These are phyloP conservation scores for Drosophila jambulina DNA, from an alignment of 1,140 invertebrate genomes.

Conservation along the genomic window DNA sequence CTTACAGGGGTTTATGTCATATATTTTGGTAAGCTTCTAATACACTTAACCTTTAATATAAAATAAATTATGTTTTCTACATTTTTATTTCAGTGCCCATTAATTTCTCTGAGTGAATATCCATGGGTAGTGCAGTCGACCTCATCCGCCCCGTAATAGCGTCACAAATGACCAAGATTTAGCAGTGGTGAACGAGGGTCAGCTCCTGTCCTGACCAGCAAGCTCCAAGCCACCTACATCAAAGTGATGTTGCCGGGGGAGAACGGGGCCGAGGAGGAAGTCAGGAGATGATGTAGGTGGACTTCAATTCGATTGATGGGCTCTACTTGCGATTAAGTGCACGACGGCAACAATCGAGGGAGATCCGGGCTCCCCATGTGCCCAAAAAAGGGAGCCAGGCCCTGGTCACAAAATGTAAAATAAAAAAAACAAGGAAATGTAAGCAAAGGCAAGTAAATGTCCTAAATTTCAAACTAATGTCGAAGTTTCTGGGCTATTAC, in stretches of 20 bases:
- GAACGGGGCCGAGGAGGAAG: neutral
- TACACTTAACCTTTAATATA: no score
- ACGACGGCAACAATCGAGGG: conserved; percentile 16
- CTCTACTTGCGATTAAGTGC: conserved; percentile 60
- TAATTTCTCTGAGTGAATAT: neutral
- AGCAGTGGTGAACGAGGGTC: conserved; percentile 48
- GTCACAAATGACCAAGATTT: conserved; percentile 78
- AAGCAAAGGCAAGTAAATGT: neutral
- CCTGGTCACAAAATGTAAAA: conserved; percentile 15
- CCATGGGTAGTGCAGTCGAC: conserved; percentile 8
- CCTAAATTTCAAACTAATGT: neutral
- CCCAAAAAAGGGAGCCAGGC: neutral
- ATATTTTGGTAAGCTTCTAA: no score
- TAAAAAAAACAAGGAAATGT: conserved; percentile 11
- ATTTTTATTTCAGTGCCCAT: no score
- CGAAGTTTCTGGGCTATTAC: neutral
- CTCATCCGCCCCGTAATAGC: conserved; percentile 57
- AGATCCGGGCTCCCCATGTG: conserved; percentile 12
- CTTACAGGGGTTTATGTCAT: neutral
- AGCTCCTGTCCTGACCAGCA: conserved; percentile 40
- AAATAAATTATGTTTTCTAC: neutral
- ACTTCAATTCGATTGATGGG: conserved; percentile 81
- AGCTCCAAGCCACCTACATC: conserved; percentile 39
- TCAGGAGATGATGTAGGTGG: conserved; percentile 30
- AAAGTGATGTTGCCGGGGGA: conserved; percentile 17